Evolutionary conservation across 2,888 invertebrate species (phyloP), one percentile per base, ranked within the genome.

Genomic region (Uropetala carovei): DNA sequence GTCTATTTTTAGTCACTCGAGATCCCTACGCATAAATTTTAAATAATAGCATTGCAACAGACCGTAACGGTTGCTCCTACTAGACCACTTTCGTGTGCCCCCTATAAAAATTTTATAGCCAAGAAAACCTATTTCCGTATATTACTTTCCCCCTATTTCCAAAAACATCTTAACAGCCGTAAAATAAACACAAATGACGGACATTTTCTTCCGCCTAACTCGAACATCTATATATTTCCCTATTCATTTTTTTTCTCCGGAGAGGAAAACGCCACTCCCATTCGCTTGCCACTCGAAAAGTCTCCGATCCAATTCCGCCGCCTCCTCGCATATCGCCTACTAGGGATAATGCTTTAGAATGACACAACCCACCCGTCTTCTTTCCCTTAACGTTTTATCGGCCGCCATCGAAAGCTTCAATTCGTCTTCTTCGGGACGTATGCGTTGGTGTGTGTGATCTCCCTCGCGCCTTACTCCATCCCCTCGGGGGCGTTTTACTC

Each of bases 281-380:
- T 13, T 85, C 58, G 22, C 82, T 30, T 14, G 27, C 85, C 10
- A 10, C 58, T 14, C n/a, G 22, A 22, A 57, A 85, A n/a, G 22
- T 59, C 59, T 3, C 85, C 68, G 22, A 43, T 85, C 85, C 27
- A 85, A n/a, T 59, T 85, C 85, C 85, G 57, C 18, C 58, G 85
- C 85, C 58, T 57, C 84, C 57, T 30, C 43, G 82, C 43, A 82
- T 43, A 85, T 59, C 59, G 10, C 59, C 59, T 13, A 43, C 27
- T 27, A 10, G 10, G n/a, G 58, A 18, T 84, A 18, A 10, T 27
- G 58, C 85, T 58, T 58, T 22, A 27, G 14, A 85, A 58, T 85
- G 85, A 85, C 59, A n/a, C 85, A n/a, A 14, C 85, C 59, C 30
- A 60, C 57, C 18, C 57, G 30, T 86, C 60, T 16, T 60, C 60